Percentiles rank a stretch among this genome's conserved stretches.
These are phyloP conservation scores for Otocyon megalotis DNA, from an alignment of 2,113 vertebrate species.

Conservation along the genomic window DNA sequence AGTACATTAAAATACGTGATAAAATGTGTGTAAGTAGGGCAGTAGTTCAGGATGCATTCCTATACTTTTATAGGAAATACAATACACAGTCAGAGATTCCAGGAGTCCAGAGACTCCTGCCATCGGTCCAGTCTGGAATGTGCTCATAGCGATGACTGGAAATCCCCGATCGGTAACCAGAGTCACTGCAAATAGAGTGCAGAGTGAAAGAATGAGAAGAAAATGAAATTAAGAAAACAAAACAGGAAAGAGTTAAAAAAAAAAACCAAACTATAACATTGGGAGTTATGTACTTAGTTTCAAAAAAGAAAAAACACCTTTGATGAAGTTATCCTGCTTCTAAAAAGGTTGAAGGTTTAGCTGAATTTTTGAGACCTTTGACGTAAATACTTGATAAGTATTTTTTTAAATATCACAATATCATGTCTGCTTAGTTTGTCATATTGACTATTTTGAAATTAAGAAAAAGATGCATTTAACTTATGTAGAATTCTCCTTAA, in stretches of 20 bases:
- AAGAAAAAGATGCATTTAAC: conserved; percentile 30
- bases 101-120: not conserved
- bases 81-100: not conserved
- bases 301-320: not conserved
- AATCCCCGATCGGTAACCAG: not conserved
- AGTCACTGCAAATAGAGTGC: not conserved
- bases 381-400: not conserved
- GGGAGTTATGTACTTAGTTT: not conserved
- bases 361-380: conserved; percentile 2
- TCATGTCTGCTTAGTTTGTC: not conserved
- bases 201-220: not conserved
- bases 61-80: conserved; percentile 23
- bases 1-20: not conserved
- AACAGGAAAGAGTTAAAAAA: not conserved
- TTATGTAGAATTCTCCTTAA: not conserved
- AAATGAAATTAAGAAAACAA: conserved; percentile 27
- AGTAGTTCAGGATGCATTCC: conserved; percentile 20
- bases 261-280: not conserved
- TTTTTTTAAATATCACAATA: not conserved
- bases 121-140: not conserved
- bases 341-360: not conserved
- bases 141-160: not conserved
- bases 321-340: conserved; percentile 30
- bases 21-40: not conserved
- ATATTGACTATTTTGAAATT: conserved; percentile 43